Evolutionary conservation across 2,888 invertebrate genomes (phyloP), one percentile per base, ranked within the genome.

Genomic region (Harpalus rubripes): DNA sequence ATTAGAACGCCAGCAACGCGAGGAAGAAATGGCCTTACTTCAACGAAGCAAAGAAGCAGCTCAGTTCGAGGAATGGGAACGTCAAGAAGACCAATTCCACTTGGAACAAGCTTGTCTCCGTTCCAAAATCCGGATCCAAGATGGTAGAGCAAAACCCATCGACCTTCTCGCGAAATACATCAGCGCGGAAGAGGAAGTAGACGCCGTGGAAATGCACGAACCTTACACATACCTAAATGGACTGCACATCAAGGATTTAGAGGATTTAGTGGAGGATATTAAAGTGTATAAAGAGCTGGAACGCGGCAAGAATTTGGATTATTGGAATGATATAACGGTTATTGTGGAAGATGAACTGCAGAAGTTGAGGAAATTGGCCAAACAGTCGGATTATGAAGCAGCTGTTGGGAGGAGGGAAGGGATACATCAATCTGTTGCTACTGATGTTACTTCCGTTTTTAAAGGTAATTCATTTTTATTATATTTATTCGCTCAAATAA

Each of bases 81-180:
- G 96, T 58, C 98, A 99, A 89, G 99, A 99, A 92, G 98, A 99
- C 91, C 95, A 97, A 91, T 99, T 99, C 92, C 99, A 99, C 90
- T 92, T 99, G 89, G 96, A 99, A 89, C 99, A 99, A 92, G 99
- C 99, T 0, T 94, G 98, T 56, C 92, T 98, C 84, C 93, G 99
- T 88, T 98, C 98, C 79, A 95, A 96, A 89, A 99, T 99, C 87
- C 94, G 99, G 86, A 99, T 99, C 85, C 96, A 98, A 87, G 99
- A 99, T 91, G 98, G 98, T 5, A 93, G 99, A 88, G 99, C 99
- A 0, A 99, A 99, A 90, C 99, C 99, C 0, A 99, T 99, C 87
- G 99, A 99, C 93, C 93, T 99, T 86, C 92, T 99, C 83, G 99
- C 99, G 0, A 97, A 99, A 92, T 99, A 99, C 89, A 97, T 99